Conservation (phyloP, 2,888 invertebrate species). For the Galerucella pusilla region DNA sequence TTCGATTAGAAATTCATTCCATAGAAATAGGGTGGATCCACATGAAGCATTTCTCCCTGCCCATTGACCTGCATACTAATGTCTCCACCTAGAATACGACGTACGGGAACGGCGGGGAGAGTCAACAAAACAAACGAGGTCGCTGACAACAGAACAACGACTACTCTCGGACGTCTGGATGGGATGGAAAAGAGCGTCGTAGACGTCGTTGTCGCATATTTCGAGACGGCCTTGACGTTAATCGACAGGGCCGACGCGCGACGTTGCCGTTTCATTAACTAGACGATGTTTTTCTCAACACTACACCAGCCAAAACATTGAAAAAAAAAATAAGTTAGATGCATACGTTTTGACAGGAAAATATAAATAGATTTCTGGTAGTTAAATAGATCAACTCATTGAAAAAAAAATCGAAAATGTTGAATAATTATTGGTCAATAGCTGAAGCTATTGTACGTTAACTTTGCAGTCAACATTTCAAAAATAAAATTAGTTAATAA, state of each 20-base stretch:
- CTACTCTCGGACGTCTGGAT: constrained; percentile 18
- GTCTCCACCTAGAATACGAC: neutral
- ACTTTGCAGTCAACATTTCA: too few relatives aligned
- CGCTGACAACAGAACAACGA: neutral
- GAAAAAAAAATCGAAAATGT: too few relatives aligned
- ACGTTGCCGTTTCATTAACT: constrained; percentile 14
- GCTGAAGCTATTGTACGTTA: too few relatives aligned
- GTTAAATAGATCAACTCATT: too few relatives aligned
- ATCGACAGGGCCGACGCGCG: constrained; percentile 6
- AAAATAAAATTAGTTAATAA: too few relatives aligned
- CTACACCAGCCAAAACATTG: neutral
- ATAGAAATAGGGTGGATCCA: neutral
- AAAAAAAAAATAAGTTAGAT: neutral
- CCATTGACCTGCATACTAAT: neutral
- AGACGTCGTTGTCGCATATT: constrained; percentile 22
- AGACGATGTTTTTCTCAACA: neutral
- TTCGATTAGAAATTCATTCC: too few relatives aligned
- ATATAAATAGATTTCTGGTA: neutral
- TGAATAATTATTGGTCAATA: too few relatives aligned
- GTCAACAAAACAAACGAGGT: constrained; percentile 7
- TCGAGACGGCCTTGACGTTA: constrained; percentile 30
- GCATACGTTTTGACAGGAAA: neutral
- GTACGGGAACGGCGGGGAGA: neutral
- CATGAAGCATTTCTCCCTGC: neutral
- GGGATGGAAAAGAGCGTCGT: constrained; percentile 6